Base-by-base conservation (phyloP, 2,888 invertebrate genomes). In the Micoletzkya japonica region DNA sequence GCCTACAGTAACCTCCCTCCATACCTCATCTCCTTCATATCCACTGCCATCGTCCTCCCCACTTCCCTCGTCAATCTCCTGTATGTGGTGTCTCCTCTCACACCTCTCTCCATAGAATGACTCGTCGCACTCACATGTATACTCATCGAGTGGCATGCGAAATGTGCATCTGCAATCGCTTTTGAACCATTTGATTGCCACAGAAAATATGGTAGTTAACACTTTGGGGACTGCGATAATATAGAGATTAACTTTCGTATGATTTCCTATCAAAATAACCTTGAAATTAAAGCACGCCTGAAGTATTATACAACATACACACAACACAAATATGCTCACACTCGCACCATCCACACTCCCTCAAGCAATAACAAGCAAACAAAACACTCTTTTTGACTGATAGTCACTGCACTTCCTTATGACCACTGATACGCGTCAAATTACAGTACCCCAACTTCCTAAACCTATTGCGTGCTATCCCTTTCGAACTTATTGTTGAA, bases 121-220 rank as follows among this genome's bases (percentile, higher is more conserved):
- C 17, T 28, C 32, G 34, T 57, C 58, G 49, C 68, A 68, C 44
- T 57, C 44, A 36, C 68, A 68, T 17, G 37, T 28, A 36, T 68
- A 68, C 30, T 58, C 58, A 20, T 30, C 39, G 14, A 14, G 28
- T 39, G 57, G 57, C 68, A 68, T 57, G 26, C 58, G 57, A 58
- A 68, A 68, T 1, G 68, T 68, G 49, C 68, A 68, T 24, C 68
- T 68, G 68, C 10, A 37, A 52, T n/a, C n/a, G n/a, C n/a, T n/a
- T n/a, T n/a, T n/a, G n/a, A n/a, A 7, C 32, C 26, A 66, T 24
- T 54, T 37, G 26, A 6, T 26, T 17, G n/a, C 14, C 7, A 54
- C 54, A 24, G 32, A 37, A 6, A 57, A 57, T 4, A 14, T 30
- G 14, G 10, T 6, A 32, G 26, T 2, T 28, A 2, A 32, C 14